phyloP scores from a whole-genome alignment of 2,888 invertebrate genomes.

The Epistrophella euchroma region DNA sequence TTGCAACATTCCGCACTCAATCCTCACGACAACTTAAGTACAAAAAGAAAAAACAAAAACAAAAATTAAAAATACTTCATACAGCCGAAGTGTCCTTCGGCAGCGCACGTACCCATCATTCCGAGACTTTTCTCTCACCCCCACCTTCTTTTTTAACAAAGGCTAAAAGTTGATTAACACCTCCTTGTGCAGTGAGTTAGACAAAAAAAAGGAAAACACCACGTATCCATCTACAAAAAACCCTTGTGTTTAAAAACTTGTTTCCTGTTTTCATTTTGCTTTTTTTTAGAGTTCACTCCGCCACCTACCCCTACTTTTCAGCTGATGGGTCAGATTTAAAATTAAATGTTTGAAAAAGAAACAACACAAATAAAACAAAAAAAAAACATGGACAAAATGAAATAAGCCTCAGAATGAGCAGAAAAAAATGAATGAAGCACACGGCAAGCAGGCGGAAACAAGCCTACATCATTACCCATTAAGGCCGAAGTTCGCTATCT shows the following conservation, averaged over 20 bases:
- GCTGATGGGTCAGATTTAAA: conserved; percentile 76
- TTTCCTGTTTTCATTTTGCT: conserved; percentile 72
- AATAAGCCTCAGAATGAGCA: conserved; percentile 31
- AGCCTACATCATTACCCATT: conserved; percentile 76
- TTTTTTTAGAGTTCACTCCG: conserved; percentile 66
- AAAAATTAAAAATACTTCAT: conserved; percentile 44
- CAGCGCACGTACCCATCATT: conserved; percentile 47
- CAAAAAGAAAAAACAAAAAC: neutral
- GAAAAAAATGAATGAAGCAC: conserved; percentile 50
- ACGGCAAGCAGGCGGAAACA: conserved; percentile 75
- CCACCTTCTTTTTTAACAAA: conserved; percentile 39
- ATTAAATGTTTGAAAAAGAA: conserved; percentile 76
- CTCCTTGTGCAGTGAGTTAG: conserved; percentile 55
- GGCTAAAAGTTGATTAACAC: conserved; percentile 75
- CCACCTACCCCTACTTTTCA: conserved; percentile 66
- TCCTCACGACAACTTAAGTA: conserved; percentile 14
- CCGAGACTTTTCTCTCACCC: neutral
- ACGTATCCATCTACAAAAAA: conserved; percentile 8
- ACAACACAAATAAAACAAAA: conserved; percentile 34
- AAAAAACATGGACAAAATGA: conserved; percentile 52
- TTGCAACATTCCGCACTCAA: conserved; percentile 44
- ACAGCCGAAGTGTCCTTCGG: conserved; percentile 66
- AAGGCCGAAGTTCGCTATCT: conserved; percentile 75
- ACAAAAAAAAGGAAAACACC: conserved; percentile 20
- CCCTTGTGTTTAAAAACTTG: conserved; percentile 54